Percentiles rank a stretch among this genome's conserved stretches.
phyloP scores from a whole-genome alignment of 1,140 invertebrate species.

The Choristoneura fumiferana region DNA sequence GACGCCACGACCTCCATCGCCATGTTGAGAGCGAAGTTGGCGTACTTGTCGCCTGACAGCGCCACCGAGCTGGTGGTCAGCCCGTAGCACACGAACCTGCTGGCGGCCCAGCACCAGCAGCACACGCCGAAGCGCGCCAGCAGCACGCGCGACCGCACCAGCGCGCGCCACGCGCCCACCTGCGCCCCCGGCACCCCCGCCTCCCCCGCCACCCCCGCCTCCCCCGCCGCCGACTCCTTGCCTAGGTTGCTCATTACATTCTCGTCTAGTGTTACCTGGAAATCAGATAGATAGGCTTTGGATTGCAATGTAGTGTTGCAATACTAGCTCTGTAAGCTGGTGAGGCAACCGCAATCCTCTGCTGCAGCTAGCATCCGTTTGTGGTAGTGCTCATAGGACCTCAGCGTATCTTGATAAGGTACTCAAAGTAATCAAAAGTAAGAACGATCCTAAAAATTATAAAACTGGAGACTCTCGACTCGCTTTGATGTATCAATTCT shows the following conservation, averaged over 20 bases:
- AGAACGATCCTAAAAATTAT: no score
- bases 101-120: slow-evolving; percentile 84
- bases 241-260: slow-evolving; percentile 32
- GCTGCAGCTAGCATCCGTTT: no score
- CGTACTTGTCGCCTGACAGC: slow-evolving; percentile 85
- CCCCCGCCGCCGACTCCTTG: slow-evolving; percentile 24
- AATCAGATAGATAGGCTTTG: not conserved
- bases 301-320: no score
- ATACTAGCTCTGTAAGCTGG: no score
- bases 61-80: slow-evolving; percentile 88
- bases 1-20: slow-evolving; percentile 87
- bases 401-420: no score
- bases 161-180: slow-evolving; percentile 65
- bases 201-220: slow-evolving; percentile 21
- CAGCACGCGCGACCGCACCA: slow-evolving; percentile 80
- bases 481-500: no score
- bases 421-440: no score
- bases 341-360: no score
- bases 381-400: no score
- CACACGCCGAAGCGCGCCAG: slow-evolving; percentile 81
- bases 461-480: no score
- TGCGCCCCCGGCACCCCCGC: slow-evolving; percentile 23
- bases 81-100: slow-evolving; percentile 89
- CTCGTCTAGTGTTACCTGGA: slow-evolving; percentile 43
- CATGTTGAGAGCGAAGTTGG: slow-evolving; percentile 85